These are phyloP conservation scores for Montifringilla adamsi DNA, from an alignment of 2,113 vertebrate species.

Conservation along the genomic window DNA sequence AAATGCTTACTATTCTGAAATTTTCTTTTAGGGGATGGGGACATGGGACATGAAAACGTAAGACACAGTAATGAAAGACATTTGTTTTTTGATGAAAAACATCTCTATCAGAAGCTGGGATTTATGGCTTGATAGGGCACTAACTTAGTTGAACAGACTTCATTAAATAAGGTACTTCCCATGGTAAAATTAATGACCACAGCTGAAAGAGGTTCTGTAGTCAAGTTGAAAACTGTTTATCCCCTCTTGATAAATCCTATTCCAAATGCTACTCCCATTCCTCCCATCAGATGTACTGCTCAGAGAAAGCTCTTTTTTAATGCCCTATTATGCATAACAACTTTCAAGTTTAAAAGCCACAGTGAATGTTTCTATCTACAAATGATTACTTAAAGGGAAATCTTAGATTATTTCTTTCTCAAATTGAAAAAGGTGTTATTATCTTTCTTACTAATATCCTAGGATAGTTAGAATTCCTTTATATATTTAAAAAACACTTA, in stretches of 20 bases:
- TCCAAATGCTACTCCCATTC: background rate
- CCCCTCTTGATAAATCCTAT: background rate
- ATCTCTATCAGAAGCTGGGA: background rate
- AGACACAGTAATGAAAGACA: background rate
- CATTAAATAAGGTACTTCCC: background rate
- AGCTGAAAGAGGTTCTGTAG: background rate
- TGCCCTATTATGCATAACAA: background rate
- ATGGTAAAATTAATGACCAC: background rate
- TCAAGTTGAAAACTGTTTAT: background rate
- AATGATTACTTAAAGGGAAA: background rate
- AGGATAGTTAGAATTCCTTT: background rate
- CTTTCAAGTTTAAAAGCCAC: background rate
- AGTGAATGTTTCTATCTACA: background rate
- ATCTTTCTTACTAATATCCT: background rate
- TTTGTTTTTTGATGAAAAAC: background rate
- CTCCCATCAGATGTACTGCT: background rate
- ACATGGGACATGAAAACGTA: background rate
- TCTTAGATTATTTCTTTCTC: background rate
- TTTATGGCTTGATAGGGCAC: background rate
- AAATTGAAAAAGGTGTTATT: background rate
- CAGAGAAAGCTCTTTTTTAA: background rate
- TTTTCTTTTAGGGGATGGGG: rapidly evolving
- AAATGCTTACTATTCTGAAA: background rate
- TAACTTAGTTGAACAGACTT: background rate
- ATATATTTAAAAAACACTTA: background rate